Percentiles rank a stretch among this genome's conserved stretches.
phyloP scores from a whole-genome alignment of 2,888 invertebrate species.

The Eupelmus urozonus region DNA sequence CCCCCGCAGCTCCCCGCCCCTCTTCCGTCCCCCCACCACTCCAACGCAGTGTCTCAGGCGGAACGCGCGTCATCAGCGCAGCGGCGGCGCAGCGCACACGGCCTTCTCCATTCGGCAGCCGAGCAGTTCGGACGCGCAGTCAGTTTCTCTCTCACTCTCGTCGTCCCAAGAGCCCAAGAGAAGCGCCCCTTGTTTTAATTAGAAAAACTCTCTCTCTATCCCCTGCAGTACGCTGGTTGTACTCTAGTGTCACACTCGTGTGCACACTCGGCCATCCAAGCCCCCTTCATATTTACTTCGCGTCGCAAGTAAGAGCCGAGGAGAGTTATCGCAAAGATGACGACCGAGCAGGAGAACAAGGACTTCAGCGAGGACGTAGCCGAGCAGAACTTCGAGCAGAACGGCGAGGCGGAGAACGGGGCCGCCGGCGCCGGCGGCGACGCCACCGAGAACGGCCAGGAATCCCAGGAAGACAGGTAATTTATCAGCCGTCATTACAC shows the following conservation, averaged over 20 bases:
- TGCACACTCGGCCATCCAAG: no score
- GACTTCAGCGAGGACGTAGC: conserved; percentile 77
- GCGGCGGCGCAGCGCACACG: conserved; percentile 61
- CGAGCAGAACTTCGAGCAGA: conserved; percentile 82
- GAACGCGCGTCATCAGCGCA: not conserved
- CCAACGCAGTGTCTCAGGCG: not conserved
- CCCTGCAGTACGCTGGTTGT: no score
- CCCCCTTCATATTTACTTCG: no score
- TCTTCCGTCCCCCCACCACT: conserved; percentile 14
- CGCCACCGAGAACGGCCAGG: conserved; percentile 83
- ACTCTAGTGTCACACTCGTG: no score
- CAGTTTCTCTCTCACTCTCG: conserved; percentile 12
- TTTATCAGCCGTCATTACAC: conserved; percentile 58
- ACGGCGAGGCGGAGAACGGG: conserved; percentile 81
- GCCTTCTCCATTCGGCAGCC: conserved; percentile 75
- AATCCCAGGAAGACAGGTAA: conserved; percentile 77
- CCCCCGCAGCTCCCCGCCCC: not conserved
- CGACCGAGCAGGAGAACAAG: conserved; percentile 73
- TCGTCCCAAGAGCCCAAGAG: conserved; percentile 4
- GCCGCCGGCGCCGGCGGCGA: conserved; percentile 82
- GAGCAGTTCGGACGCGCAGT: conserved; percentile 67
- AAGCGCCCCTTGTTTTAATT: not conserved
- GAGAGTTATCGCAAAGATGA: no score
- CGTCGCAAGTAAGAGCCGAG: no score
- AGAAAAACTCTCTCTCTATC: not conserved